Percentiles rank a stretch among this genome's conserved stretches.
phyloP scores from a whole-genome alignment of 2,113 vertebrate species.

The Hyperopisus bebe region DNA sequence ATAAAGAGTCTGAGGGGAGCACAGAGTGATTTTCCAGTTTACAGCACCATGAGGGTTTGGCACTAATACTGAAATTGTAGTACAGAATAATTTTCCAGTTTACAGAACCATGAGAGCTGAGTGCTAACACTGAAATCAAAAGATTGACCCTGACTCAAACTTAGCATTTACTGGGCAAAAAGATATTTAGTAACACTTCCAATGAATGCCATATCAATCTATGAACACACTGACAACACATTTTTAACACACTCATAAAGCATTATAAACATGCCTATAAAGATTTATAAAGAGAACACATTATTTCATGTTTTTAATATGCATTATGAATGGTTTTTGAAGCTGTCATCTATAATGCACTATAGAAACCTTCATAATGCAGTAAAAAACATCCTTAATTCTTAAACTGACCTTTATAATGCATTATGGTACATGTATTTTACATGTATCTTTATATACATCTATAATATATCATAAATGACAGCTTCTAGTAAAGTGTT shows the following conservation, averaged over 20 bases:
- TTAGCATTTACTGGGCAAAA: not conserved
- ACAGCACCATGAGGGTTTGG: not conserved
- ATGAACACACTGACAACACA: not conserved
- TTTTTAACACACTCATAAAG: not conserved
- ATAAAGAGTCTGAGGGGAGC: not conserved
- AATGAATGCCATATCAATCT: not conserved
- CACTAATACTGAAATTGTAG: not conserved
- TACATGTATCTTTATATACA: no score
- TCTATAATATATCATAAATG: no score
- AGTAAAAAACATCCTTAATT: not conserved
- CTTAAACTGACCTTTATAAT: not conserved
- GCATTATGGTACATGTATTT: no score
- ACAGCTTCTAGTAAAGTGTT: not conserved
- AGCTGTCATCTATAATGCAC: not conserved
- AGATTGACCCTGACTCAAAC: not conserved
- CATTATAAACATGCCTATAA: not conserved
- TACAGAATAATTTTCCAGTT: not conserved
- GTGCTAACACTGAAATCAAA: not conserved
- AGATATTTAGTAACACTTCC: not conserved
- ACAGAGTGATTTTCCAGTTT: not conserved
- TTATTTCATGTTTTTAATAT: not conserved
- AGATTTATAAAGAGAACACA: not conserved
- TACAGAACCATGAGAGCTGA: not conserved
- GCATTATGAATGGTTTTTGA: not conserved
- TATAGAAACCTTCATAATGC: not conserved